Evolutionary conservation across 1,140 invertebrate genomes (phyloP).

Genomic region (Hermetia illucens): DNA sequence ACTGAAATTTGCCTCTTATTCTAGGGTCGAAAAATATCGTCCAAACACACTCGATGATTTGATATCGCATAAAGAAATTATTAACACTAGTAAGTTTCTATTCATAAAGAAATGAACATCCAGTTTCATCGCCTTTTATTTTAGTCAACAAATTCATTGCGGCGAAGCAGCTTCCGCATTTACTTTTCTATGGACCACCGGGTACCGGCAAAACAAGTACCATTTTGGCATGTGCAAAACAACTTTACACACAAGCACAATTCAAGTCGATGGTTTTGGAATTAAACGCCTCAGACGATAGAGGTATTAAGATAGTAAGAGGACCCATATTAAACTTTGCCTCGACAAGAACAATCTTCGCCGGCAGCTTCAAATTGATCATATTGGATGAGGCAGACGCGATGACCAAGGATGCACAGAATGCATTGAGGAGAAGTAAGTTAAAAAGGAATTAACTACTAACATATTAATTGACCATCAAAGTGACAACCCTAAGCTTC

Average conservation of each 20-base stretch:
- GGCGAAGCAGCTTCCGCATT: conserved; percentile 86
- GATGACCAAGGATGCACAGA: conserved; percentile 99
- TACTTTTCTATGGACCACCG: conserved; percentile 96
- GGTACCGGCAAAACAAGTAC: conserved; percentile 98
- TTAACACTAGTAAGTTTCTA: conserved; percentile 74
- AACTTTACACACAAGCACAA: conserved; percentile 78
- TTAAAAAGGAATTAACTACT: too few relatives aligned
- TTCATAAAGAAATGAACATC: neutral
- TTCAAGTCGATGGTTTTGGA: conserved; percentile 57
- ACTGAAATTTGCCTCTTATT: neutral
- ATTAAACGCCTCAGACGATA: conserved; percentile 97
- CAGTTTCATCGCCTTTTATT: conserved; percentile 25
- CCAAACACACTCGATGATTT: conserved; percentile 81
- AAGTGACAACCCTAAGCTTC: too few relatives aligned
- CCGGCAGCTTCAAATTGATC: conserved; percentile 86
- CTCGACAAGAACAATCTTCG: conserved; percentile 92
- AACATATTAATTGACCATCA: too few relatives aligned
- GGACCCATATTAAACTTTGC: conserved; percentile 96
- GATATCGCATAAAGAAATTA: conserved; percentile 94
- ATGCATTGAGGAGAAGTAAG: conserved; percentile 89
- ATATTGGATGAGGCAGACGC: conserved; percentile 99
- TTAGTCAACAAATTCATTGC: conserved; percentile 86
- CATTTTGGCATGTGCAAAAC: conserved; percentile 88
- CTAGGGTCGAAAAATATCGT: conserved; percentile 96
- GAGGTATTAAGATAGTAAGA: conserved; percentile 94